Conservation (phyloP, 2,113 vertebrate genomes). For the Gila orcuttii region DNA sequence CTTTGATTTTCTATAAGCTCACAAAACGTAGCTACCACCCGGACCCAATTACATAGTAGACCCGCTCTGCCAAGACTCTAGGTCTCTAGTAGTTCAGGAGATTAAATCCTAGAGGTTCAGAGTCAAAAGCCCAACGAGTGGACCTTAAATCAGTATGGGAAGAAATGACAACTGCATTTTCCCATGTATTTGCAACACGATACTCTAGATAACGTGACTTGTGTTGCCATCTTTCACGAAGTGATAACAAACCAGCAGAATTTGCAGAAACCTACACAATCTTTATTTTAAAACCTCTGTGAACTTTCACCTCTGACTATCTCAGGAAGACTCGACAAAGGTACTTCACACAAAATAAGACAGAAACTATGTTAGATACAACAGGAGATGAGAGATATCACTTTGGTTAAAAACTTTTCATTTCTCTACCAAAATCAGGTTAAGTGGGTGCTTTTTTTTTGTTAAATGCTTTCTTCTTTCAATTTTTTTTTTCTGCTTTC, state of each 20-base stretch:
- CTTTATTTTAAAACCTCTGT: conserved; percentile 55
- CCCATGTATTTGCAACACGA: conserved; percentile 62
- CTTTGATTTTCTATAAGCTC: conserved; percentile 77
- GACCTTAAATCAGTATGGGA: conserved; percentile 22
- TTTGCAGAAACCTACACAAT: conserved; percentile 63
- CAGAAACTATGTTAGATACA: conserved; percentile 62
- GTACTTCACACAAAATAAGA: conserved; percentile 57
- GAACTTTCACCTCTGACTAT: conserved; percentile 64
- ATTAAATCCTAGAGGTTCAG: conserved; percentile 53
- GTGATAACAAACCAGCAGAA: conserved; percentile 43
- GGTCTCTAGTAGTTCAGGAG: conserved; percentile 32
- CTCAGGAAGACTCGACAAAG: conserved; percentile 48
- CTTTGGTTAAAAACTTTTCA: conserved; percentile 52
- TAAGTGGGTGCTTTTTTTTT: conserved; percentile 42
- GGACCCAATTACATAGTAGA: conserved; percentile 59
- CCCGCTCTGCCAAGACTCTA: conserved; percentile 43
- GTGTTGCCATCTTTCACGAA: conserved; percentile 56
- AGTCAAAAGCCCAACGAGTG: neutral
- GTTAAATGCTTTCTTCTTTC: conserved; percentile 53
- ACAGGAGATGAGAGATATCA: conserved; percentile 66
- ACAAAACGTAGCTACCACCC: conserved; percentile 74
- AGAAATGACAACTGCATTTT: conserved; percentile 51
- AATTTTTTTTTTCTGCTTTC: conserved; percentile 46
- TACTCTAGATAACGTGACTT: conserved; percentile 64
- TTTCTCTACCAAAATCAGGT: conserved; percentile 65